These are phyloP conservation scores for Pogonus chalceus DNA, from an alignment of 1,140 invertebrate species.

Conservation along the genomic window DNA sequence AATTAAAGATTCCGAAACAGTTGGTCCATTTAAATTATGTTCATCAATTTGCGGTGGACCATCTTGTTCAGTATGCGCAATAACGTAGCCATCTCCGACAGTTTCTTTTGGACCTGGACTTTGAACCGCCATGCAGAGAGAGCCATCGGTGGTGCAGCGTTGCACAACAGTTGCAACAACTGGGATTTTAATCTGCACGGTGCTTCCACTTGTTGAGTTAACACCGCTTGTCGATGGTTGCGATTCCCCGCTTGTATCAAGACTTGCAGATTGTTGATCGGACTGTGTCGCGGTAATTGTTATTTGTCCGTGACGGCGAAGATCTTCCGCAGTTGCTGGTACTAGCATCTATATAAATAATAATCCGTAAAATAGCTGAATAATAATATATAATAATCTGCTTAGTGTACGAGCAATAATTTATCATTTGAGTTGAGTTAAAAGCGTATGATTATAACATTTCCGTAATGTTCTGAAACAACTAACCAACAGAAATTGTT, in stretches of 20 bases:
- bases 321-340: conserved; percentile 31
- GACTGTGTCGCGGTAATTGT: conserved; percentile 19
- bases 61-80: background rate
- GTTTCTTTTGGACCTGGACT: conserved; percentile 22
- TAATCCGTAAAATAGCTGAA: too few relatives aligned
- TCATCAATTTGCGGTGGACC: too few relatives aligned
- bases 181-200: conserved; percentile 30
- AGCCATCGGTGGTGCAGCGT: conserved; percentile 17
- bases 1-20: too few relatives aligned
- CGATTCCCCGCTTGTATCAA: conserved; percentile 13
- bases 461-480: too few relatives aligned
- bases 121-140: conserved; percentile 21
- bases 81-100: background rate
- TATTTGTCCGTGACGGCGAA: conserved; percentile 29
- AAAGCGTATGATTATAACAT: too few relatives aligned
- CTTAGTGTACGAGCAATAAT: too few relatives aligned
- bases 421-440: too few relatives aligned
- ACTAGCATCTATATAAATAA: conserved; percentile 25
- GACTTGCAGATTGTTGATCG: too few relatives aligned
- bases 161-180: conserved; percentile 32
- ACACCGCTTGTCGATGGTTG: conserved; percentile 27
- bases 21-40: too few relatives aligned
- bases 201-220: conserved; percentile 22
- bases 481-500: too few relatives aligned
- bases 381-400: too few relatives aligned